A percentile compares a stretch with the other conserved stretches of the same genome.
These are phyloP conservation scores for Clepsis dumicolana DNA, from an alignment of 2,888 invertebrate species.

Conservation along the genomic window DNA sequence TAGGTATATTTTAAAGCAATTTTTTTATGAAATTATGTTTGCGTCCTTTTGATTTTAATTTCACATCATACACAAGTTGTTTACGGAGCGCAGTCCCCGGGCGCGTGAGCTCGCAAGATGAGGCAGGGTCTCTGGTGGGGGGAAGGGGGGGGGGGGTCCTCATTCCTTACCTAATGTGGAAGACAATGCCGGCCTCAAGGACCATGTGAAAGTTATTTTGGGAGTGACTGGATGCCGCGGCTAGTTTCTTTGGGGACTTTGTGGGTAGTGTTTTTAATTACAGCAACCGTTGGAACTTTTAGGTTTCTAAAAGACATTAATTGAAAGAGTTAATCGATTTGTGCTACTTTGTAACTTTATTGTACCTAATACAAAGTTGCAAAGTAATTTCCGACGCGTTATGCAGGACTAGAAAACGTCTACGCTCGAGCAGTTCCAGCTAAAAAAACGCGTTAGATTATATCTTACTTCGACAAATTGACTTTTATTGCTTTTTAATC, in stretches of 20 bases:
- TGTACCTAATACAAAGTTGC: neutral
- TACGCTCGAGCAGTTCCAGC: constrained; percentile 14
- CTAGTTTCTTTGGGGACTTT: constrained; percentile 24
- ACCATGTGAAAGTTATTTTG: constrained; percentile 68
- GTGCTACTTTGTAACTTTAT: neutral
- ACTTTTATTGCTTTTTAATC: constrained; percentile 23
- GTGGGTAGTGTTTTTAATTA: constrained; percentile 18
- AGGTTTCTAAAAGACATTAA: neutral
- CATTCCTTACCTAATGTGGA: constrained; percentile 83
- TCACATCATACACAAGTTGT: constrained; percentile 34
- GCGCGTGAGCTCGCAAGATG: constrained; percentile 77
- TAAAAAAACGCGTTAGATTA: constrained; percentile 15
- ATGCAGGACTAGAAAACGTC: constrained; percentile 25
- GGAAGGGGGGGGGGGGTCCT: constrained; percentile 49
- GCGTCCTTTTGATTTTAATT: constrained; percentile 16
- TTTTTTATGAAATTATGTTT: constrained; percentile 24
- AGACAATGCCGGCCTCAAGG: constrained; percentile 75
- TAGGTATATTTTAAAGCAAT: too few relatives aligned
- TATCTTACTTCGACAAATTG: constrained; percentile 24
- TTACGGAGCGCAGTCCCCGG: constrained; percentile 47
- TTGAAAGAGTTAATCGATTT: neutral
- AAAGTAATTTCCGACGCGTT: neutral
- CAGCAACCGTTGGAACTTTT: neutral
- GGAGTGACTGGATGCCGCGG: constrained; percentile 44
- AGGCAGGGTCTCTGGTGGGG: constrained; percentile 47